phyloP scores from a whole-genome alignment of 2,797 vertebrate genomes.

The Danio choprae region DNA sequence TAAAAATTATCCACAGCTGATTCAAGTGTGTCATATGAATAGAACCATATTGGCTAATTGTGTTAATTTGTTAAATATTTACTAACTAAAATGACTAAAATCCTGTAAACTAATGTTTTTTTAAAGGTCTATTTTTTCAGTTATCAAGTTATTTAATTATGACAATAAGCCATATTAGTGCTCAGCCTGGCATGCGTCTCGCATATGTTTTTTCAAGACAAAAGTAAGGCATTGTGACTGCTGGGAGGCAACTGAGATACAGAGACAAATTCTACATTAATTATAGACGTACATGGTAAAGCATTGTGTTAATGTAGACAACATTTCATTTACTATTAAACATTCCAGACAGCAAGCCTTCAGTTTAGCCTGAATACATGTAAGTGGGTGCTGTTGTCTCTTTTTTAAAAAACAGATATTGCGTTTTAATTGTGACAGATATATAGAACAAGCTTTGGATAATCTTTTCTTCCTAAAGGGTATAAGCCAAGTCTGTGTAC shows the following conservation, averaged over 20 bases:
- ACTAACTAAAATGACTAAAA: not conserved
- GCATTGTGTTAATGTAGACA: constrained; percentile 49
- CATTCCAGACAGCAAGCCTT: constrained; percentile 9
- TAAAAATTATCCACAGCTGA: not conserved
- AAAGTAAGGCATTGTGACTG: constrained; percentile 48
- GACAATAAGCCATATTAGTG: constrained; percentile 62
- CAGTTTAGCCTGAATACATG: not conserved
- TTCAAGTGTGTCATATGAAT: not conserved
- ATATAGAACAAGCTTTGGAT: not conserved
- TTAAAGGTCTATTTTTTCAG: constrained; percentile 41
- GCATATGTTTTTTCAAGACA: constrained; percentile 20
- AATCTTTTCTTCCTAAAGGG: not conserved
- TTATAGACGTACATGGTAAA: constrained; percentile 59
- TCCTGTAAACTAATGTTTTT: constrained; percentile 33
- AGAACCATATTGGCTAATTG: not conserved
- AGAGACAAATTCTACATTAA: constrained; percentile 55
- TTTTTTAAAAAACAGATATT: not conserved
- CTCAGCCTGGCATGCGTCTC: constrained; percentile 56
- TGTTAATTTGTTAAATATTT: not conserved
- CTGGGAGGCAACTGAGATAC: constrained; percentile 52
- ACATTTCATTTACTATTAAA: constrained; percentile 64
- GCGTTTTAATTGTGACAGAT: not conserved
- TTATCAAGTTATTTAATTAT: constrained; percentile 58
- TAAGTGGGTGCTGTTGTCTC: not conserved
- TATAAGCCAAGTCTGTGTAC: not conserved